Base-by-base conservation (phyloP, 2,888 invertebrate genomes). In the Steinernema scapterisci region DNA sequence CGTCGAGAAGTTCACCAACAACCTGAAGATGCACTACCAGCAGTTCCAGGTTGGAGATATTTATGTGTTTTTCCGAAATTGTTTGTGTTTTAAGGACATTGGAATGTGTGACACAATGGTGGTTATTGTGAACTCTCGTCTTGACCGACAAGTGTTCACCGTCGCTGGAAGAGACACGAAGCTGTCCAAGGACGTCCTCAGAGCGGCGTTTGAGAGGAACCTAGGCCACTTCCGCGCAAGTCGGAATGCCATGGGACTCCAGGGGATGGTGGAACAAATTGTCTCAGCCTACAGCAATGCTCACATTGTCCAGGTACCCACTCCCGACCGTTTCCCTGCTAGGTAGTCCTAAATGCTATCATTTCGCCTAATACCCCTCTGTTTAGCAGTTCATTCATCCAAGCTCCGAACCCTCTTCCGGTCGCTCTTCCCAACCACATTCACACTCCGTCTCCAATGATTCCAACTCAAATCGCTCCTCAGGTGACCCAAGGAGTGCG, bases 61-160 rank as follows among this genome's bases (percentile, higher is more conserved):
- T 9, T 38, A 3, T 72, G 2, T 19, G 6, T 52, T 52, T 16
- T 19, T 27, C 16, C 16, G 0, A 13, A 74, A 23, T 79, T 72
- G 21, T n/a, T n/a, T n/a, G n/a, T n/a, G n/a, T n/a, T n/a, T n/a
- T n/a, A n/a, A n/a, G 86, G 86, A 86, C 71, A 77, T 84, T 31
- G 80, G 82, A 52, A 74, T 83, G 71, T 86, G 86, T 72, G 86
- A 86, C 72, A 84, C 85, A 0, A 80, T 84, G 11, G 86, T 86
- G 16, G 73, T 86, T 6, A 86, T 86, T 38, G 86, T 86, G 19
- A 86, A 86, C 72, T 85, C 86, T 6, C 73, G 85, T 9, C 81
- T 80, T 46, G 86, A 86, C 76, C 78, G 86, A 73, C 86, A 85
- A 73, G 86, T 86, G n/a, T 85, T 85, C 80, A 86, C 86, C 0